A percentile compares a stretch with the other conserved stretches of the same genome.
Conservation (phyloP, 2,888 invertebrate genomes). For the Thereva nobilitata region DNA sequence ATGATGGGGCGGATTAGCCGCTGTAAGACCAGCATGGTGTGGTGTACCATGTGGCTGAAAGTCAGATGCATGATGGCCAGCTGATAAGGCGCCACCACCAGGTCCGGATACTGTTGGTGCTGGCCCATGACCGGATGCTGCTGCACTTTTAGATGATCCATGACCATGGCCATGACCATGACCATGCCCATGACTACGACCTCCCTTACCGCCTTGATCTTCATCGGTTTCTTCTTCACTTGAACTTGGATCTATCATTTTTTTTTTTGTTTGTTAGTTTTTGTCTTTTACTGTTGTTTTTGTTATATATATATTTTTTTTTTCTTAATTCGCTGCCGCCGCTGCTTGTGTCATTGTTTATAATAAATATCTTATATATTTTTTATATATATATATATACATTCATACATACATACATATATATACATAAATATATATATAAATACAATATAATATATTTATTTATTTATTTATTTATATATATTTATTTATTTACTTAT, state of each 20-base stretch:
- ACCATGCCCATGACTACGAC: constrained; percentile 47
- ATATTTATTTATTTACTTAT: too few relatives aligned
- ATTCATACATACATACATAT: too few relatives aligned
- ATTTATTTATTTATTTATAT: too few relatives aligned
- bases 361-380: too few relatives aligned
- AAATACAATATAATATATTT: too few relatives aligned
- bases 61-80: constrained; percentile 60
- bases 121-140: constrained; percentile 29
- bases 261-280: constrained; percentile 10
- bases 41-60: constrained; percentile 47
- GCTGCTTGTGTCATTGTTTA: too few relatives aligned
- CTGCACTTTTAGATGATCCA: constrained; percentile 41
- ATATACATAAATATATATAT: too few relatives aligned
- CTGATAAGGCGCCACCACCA: constrained; percentile 51
- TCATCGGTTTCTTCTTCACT: constrained; percentile 95
- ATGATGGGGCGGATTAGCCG: constrained; percentile 38
- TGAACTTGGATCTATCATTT: constrained; percentile 94
- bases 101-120: constrained; percentile 37
- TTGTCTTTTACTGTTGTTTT: constrained; percentile 8
- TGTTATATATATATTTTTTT: background rate
- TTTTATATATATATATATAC: too few relatives aligned
- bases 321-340: background rate
- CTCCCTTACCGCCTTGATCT: constrained; percentile 68
- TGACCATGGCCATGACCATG: constrained; percentile 48
- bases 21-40: constrained; percentile 50